Base-by-base conservation (phyloP, 2,797 vertebrate species). In the Crypturellus tataupa region DNA sequence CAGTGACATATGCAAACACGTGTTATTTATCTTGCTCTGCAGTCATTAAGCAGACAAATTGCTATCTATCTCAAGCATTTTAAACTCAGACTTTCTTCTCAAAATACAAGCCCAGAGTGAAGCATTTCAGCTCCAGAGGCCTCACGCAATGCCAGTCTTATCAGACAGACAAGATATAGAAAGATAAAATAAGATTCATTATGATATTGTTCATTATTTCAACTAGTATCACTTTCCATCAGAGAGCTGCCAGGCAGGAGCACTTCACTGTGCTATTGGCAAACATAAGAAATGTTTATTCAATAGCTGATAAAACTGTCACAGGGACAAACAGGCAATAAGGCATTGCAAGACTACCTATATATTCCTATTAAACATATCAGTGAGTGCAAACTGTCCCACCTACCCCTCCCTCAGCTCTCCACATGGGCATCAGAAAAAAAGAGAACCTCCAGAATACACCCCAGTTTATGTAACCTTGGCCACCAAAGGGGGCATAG, bases 11-110 rank as follows among this genome's bases (percentile, higher is more conserved):
- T 59, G 33, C 62, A 76, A 78, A 77, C 85, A 73, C 29, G 40
- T 40, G n/a, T 87, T 85, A 94, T 94, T 95, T 85, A 79, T 89
- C 80, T 90, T 80, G 9, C 51, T 95, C 93, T 83, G 80, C 91
- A 87, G 75, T 95, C 85, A 80, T 95, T 95, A 96, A 77, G 82
- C 2, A 49, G 82, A 81, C 75, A 96, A 96, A 92, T 78, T 96
- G 69, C 67, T 91, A 73, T 89, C 67, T 91, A 73, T 89, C 78
- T 86, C 93, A 90, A 94, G 86, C 63, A 23, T 62, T 88, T 93
- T 51, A 11, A 59, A 60, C 44, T 55, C 27, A 4, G 29, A 17
- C n/a, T 49, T 15, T 25, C 70, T 91, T 83, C 95, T n/a, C 91
- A 56, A 64, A 77, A 47, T 42, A 29, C 2, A 3, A 51, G 39